Evolutionary conservation across 2,888 invertebrate genomes (phyloP).

Genomic region (Ectemnius cavifrons): DNA sequence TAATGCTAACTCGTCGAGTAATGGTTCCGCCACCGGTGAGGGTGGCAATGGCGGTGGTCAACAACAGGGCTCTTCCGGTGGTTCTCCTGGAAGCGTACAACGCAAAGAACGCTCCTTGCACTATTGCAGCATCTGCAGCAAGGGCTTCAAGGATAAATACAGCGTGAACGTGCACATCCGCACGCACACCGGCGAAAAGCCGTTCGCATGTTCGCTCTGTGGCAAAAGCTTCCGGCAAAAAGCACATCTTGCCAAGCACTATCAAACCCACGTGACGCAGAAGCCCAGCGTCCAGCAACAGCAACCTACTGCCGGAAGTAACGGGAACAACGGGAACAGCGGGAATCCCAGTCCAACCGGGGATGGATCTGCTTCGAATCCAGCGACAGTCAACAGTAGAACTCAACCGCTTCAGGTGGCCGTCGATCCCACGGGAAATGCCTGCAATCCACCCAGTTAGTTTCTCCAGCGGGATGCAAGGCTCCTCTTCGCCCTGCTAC

Average conservation of each 20-base stretch:
- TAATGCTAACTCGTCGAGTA: slow-evolving; percentile 63
- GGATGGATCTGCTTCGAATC: slow-evolving; percentile 40
- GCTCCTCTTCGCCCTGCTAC: background rate
- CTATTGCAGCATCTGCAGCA: slow-evolving; percentile 95
- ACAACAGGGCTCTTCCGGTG: slow-evolving; percentile 74
- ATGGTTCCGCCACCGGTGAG: slow-evolving; percentile 41
- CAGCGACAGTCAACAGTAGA: slow-evolving; percentile 44
- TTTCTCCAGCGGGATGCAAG: slow-evolving; percentile 33
- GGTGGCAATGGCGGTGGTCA: slow-evolving; percentile 37
- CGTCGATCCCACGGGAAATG: slow-evolving; percentile 53
- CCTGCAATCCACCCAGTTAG: slow-evolving; percentile 70
- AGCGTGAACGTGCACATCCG: slow-evolving; percentile 98
- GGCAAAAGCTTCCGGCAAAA: slow-evolving; percentile 96
- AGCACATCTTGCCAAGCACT: slow-evolving; percentile 94
- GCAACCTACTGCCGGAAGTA: slow-evolving; percentile 71
- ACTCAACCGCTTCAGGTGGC: slow-evolving; percentile 55
- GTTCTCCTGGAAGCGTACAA: slow-evolving; percentile 79
- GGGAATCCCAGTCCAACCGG: slow-evolving; percentile 59
- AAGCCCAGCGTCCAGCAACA: slow-evolving; percentile 83
- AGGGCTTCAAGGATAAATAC: slow-evolving; percentile 97
- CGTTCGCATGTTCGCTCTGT: slow-evolving; percentile 96
- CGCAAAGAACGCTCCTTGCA: slow-evolving; percentile 93
- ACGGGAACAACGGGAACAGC: slow-evolving; percentile 49
- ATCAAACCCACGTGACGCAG: slow-evolving; percentile 94
- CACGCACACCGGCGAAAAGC: slow-evolving; percentile 98